Evolutionary conservation across 2,797 vertebrate genomes (phyloP).

Genomic region (Cyprinodon diabolis): DNA sequence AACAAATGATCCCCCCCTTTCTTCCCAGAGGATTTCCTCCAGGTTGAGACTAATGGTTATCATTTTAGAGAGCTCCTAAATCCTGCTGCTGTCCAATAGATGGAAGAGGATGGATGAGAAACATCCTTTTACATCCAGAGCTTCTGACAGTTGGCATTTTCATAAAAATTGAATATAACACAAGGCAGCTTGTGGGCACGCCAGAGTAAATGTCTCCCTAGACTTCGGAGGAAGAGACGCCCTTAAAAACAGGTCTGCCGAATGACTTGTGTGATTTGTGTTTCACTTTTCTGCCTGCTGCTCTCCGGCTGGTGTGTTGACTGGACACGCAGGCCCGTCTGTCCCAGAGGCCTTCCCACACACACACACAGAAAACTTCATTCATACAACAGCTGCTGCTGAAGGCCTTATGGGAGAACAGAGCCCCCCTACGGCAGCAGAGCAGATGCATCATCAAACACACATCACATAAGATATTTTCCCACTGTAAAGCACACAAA

Average conservation of each 20-base stretch:
- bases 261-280: conserved; percentile 57
- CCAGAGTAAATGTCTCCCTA: not conserved
- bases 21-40: conserved; percentile 10
- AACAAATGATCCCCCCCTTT: conserved; percentile 15
- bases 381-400: conserved; percentile 70
- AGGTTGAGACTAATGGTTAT: conserved; percentile 21
- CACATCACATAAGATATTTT: conserved; percentile 33
- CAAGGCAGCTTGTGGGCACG: conserved; percentile 15
- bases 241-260: conserved; percentile 26
- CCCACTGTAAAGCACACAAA: conserved; percentile 10
- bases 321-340: conserved; percentile 59
- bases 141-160: conserved; percentile 22
- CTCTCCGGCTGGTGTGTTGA: conserved; percentile 65
- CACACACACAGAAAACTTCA: conserved; percentile 50
- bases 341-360: conserved; percentile 54
- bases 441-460: conserved; percentile 62
- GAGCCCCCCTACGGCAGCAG: conserved; percentile 42
- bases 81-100: conserved; percentile 16
- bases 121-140: not conserved
- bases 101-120: conserved; percentile 29
- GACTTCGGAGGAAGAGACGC: conserved; percentile 6
- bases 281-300: conserved; percentile 39
- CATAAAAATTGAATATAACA: conserved; percentile 24
- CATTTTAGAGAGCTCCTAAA: conserved; percentile 32
- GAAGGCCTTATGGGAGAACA: conserved; percentile 55